Evolutionary conservation across 2,888 invertebrate genomes (phyloP), one percentile per base, ranked within the genome.

Genomic region (Allacma fusca): DNA sequence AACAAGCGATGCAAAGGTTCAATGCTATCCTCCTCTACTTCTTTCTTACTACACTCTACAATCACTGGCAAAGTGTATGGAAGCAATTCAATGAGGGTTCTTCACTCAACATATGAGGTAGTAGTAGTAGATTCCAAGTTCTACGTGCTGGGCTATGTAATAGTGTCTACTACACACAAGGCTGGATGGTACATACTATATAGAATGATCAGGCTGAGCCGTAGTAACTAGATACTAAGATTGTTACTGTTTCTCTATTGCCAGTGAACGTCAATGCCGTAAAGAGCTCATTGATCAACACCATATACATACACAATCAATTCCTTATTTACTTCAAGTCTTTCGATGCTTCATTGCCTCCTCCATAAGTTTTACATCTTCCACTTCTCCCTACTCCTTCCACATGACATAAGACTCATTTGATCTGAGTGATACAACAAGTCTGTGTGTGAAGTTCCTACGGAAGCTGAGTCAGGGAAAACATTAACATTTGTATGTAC

Each of bases 1-100:
- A 59, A 71, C 50, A 57, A 71, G 24, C 28, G 59, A 71, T 26
- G 44, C 73, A 68, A 77, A 77, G 77, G 77, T 77, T 77, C 77
- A 77, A 77, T 77, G 73, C 73, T 77, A 71, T 59, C 40, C 68
- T 43, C 71, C 69, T 68, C 28, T 21, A 50, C n/a, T 19, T 50
- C n/a, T n/a, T n/a, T 50, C n/a, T 50, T 50, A 50, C 50, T 50
- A 7, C 5, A 34, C 34, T 34, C 34, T 34, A 16, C 9, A 50
- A 50, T 50, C 9, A 4, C 50, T 50, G 50, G 50, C 50, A 19
- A 50, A 19, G 19, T 34, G 34, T 34, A 34, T 34, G 9, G 4
- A 34, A 9, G 34, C 9, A 34, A 34, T 34, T 34, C 34, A 34
- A 34, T 34, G 34, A 34, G 9, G 4, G 34, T 34, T 34, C 4